Evolutionary conservation across 2,113 vertebrate species (phyloP), one percentile per base, ranked within the genome.

Genomic region (Poeciliopsis turrubarensis): DNA sequence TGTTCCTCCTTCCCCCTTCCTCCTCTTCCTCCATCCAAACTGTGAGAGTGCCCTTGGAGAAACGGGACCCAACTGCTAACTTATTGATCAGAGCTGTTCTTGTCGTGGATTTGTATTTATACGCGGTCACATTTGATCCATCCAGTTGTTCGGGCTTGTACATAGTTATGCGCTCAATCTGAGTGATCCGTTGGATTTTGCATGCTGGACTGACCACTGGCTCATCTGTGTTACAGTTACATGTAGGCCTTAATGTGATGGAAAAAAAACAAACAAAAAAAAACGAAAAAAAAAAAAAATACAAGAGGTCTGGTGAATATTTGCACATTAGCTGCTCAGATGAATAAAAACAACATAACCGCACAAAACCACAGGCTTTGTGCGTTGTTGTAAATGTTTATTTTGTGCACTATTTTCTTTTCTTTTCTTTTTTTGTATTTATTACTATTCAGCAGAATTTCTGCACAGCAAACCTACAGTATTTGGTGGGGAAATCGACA

Each of bases 21-120:
- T 26, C 64, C 77, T 71, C 69, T 68, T 63, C 51, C 70, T 61
- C 73, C 68, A 54, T 26, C 63, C 77, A 80, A 86, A 85, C 89
- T 90, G 85, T 87, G 88, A 89, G 80, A 89, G 87, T 87, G 79
- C 84, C 71, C 82, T 78, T 87, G 82, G 89, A 88, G 85, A 91
- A 73, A 75, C 34, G 11, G 75, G 84, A 88, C 77, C 75, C 44
- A 19, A 47, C 70, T 90, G 87, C 83, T 93, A 94, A 94, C 80
- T 95, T 94, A 95, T 94, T 94, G 85, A 77, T 90, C 87, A 85
- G 73, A 82, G 89, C 89, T 78, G 64, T 73, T 88, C 39, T 87
- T 66, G 81, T 90, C 83, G 88, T 92, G 79, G 73, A 86, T 91
- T 80, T 93, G 93, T 94, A 94, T 94, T 91, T 94, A 92, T 91